Percentiles rank a stretch among this genome's conserved stretches.
Conservation (phyloP, 2,797 vertebrate species). For the Limosa lapponica region DNA sequence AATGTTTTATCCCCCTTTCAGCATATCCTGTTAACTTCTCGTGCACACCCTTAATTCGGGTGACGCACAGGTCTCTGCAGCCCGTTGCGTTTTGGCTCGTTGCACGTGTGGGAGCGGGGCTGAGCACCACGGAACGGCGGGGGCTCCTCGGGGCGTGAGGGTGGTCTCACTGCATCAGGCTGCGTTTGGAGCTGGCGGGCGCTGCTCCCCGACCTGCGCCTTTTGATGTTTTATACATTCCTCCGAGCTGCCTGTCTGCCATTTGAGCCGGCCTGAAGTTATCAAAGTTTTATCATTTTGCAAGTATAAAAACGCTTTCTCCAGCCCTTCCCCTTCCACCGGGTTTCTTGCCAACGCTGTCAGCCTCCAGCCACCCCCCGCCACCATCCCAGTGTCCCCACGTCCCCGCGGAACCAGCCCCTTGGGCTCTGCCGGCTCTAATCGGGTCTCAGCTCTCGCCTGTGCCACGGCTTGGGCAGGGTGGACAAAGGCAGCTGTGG, state of each 20-base stretch:
- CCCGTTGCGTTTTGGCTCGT: not conserved
- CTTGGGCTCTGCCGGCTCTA: rapidly evolving
- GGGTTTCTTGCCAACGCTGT: not conserved
- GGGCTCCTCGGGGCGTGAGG: not conserved
- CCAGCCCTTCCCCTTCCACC: not conserved
- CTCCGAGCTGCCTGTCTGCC: slow-evolving; percentile 52
- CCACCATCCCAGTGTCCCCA: not conserved
- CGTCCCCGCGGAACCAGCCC: not conserved
- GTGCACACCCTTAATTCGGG: not conserved
- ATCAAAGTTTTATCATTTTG: slow-evolving; percentile 66
- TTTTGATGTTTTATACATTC: slow-evolving; percentile 80
- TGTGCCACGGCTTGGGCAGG: not conserved
- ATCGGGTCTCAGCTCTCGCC: not conserved
- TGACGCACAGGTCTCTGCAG: not conserved
- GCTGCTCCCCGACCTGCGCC: not conserved
- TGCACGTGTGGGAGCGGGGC: not conserved
- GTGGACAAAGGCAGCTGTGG: not conserved
- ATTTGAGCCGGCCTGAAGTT: not conserved
- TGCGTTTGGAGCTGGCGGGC: slow-evolving; percentile 40
- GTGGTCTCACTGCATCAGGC: not conserved
- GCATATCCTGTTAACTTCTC: not conserved
- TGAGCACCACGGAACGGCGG: not conserved
- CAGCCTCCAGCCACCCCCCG: not conserved
- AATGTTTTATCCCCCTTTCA: not conserved
- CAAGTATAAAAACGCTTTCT: not conserved